Conservation (phyloP, 2,113 vertebrate genomes). For the Tupaia tana region DNA sequence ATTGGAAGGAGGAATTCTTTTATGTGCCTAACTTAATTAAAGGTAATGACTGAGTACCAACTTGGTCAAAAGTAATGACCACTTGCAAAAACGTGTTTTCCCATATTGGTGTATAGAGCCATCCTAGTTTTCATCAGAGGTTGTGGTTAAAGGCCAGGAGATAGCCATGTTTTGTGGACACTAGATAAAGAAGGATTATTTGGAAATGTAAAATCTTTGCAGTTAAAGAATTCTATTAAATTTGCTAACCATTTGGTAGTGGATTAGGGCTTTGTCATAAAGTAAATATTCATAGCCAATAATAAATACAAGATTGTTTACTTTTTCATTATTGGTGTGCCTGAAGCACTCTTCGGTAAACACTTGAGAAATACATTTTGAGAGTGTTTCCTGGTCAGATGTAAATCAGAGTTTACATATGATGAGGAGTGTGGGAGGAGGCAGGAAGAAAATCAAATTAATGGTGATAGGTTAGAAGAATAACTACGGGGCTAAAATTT, state of each 20-base stretch:
- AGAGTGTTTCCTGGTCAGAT: conserved; percentile 63
- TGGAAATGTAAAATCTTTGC: conserved; percentile 39
- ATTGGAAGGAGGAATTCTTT: neutral
- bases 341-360: conserved; percentile 18
- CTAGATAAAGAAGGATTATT: neutral
- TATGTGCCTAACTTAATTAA: neutral
- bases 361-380: conserved; percentile 45
- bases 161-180: conserved; percentile 35
- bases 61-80: conserved; percentile 2
- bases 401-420: conserved; percentile 59
- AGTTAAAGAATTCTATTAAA: conserved; percentile 26
- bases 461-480: neutral
- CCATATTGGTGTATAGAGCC: neutral
- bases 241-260: conserved; percentile 60
- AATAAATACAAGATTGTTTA: conserved; percentile 56
- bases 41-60: neutral
- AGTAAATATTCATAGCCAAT: conserved; percentile 54
- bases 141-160: neutral
- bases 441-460: neutral
- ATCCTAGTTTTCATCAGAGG: neutral
- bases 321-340: conserved; percentile 47
- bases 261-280: conserved; percentile 41
- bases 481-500: neutral
- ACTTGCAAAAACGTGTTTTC: neutral
- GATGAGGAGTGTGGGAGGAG: neutral